Percentiles rank a stretch among this genome's conserved stretches.
phyloP scores from a whole-genome alignment of 2,797 vertebrate genomes.

The Aphelocoma californica region DNA sequence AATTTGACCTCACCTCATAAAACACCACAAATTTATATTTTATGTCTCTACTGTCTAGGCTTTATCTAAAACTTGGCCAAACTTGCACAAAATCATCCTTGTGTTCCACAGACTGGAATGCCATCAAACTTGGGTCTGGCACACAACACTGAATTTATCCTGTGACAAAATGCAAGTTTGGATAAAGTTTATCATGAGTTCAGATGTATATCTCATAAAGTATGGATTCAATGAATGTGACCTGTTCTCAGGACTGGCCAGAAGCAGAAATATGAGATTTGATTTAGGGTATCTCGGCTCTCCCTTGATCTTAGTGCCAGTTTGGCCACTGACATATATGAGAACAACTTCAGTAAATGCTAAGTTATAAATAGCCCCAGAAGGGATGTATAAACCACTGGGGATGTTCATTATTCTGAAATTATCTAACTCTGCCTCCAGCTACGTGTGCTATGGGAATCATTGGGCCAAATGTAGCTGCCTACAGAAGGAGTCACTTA shows the following conservation, averaged over 20 bases:
- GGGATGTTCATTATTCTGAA: conserved; percentile 19
- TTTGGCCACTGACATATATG: neutral
- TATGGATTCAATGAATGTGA: neutral
- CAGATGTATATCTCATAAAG: neutral
- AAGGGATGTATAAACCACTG: neutral
- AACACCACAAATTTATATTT: neutral
- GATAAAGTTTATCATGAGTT: neutral
- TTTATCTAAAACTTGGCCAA: neutral
- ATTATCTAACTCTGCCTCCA: neutral
- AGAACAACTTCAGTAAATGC: neutral
- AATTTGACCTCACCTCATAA: neutral
- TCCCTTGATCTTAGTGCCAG: neutral
- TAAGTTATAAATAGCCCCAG: neutral
- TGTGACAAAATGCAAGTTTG: neutral
- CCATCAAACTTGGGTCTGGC: neutral
- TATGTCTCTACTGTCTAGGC: neutral
- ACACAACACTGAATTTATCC: neutral
- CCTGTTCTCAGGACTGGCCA: neutral
- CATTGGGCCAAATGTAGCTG: neutral
- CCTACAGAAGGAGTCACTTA: neutral
- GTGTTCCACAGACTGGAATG: neutral
- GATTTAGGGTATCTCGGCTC: neutral
- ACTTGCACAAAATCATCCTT: neutral
- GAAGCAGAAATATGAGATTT: neutral
- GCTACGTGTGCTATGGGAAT: neutral